A percentile compares a stretch with the other conserved stretches of the same genome.
Evolutionary conservation across 2,797 vertebrate genomes (phyloP).

Genomic region (Pseudochromis fuscus): DNA sequence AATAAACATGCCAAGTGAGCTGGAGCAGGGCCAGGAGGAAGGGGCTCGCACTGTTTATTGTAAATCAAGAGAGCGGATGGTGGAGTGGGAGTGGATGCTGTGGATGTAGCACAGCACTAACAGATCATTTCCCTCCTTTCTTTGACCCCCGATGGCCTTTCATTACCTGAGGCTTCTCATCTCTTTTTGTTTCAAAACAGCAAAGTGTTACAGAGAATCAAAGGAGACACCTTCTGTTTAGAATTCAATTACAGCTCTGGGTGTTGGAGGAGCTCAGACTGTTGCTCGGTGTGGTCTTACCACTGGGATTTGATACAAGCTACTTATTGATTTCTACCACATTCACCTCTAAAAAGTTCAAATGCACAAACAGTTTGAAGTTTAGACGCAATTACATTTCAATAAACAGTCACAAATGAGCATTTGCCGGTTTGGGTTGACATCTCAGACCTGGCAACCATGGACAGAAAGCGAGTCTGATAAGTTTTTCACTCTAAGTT

Average conservation of each 20-base stretch:
- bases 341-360: constrained; percentile 6
- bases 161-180: constrained; percentile 41
- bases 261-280: constrained; percentile 19
- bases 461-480: not conserved
- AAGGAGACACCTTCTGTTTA: constrained; percentile 38
- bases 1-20: constrained; percentile 57
- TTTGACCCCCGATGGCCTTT: constrained; percentile 30
- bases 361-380: not conserved
- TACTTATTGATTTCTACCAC: constrained; percentile 5
- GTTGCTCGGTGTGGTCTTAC: not conserved
- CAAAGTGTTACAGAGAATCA: constrained; percentile 41
- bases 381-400: not conserved
- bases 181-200: constrained; percentile 47
- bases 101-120: constrained; percentile 37
- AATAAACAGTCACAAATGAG: constrained; percentile 4
- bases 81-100: constrained; percentile 12
- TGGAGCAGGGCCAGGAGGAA: constrained; percentile 29
- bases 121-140: constrained; percentile 37
- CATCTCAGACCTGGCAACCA: not conserved
- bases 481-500: not conserved
- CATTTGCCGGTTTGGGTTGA: not conserved
- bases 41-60: constrained; percentile 26
- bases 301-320: not conserved
- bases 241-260: constrained; percentile 30
- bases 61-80: constrained; percentile 48